Evolutionary conservation across 1,140 invertebrate species (phyloP).

Genomic region (Camponotus vicinus): DNA sequence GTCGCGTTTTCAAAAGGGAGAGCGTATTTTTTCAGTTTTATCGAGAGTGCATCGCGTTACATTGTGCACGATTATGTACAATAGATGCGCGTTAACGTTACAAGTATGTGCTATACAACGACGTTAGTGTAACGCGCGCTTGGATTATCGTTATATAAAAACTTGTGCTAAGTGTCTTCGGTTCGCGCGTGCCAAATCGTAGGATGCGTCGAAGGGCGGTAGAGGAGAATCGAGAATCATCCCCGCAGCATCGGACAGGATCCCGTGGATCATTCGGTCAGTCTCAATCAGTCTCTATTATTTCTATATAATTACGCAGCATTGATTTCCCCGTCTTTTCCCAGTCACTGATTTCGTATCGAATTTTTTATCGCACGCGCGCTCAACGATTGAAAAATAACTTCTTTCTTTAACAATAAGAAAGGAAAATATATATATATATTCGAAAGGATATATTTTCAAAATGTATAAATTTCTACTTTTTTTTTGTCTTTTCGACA

Average conservation of each 20-base stretch:
- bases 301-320: no score
- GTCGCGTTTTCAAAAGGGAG: background rate
- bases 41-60: background rate
- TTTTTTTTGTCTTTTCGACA: no score
- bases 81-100: background rate
- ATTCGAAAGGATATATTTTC: no score
- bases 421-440: no score
- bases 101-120: constrained; percentile 20
- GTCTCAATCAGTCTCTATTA: no score
- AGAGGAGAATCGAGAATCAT: background rate
- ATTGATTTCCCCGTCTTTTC: no score
- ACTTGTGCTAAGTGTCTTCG: constrained; percentile 46
- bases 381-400: no score
- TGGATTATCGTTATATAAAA: constrained; percentile 54
- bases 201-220: background rate
- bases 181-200: background rate
- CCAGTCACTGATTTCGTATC: no score
- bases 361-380: no score
- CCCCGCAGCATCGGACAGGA: constrained; percentile 22
- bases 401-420: no score
- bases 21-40: background rate
- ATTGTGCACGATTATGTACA: constrained; percentile 38
- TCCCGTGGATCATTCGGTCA: background rate
- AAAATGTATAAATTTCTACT: no score
- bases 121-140: background rate